Conservation (phyloP, 2,888 invertebrate genomes). For the Diplazon laetatorius region DNA sequence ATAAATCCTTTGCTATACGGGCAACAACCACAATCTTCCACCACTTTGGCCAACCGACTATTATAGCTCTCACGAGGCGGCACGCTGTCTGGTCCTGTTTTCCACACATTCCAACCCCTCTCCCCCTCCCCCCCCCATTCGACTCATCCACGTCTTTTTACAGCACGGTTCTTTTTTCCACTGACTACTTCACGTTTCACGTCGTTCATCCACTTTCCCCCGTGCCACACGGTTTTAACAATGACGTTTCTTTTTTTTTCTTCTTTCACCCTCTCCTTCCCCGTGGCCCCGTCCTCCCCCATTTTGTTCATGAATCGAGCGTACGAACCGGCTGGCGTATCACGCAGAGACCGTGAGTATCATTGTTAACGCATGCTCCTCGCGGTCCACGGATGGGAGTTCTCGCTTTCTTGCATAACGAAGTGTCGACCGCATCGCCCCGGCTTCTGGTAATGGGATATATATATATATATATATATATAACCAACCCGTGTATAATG, state of each 20-base stretch:
- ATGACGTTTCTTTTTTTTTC: slow-evolving; percentile 2
- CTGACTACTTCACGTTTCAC: slow-evolving; percentile 11
- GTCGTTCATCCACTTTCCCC: slow-evolving; percentile 7
- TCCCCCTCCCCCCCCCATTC: slow-evolving; percentile 63
- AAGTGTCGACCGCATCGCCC: slow-evolving; percentile 56
- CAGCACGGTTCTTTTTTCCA: slow-evolving; percentile 30
- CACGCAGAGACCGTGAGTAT: slow-evolving; percentile 57
- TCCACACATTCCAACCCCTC: slow-evolving; percentile 65
- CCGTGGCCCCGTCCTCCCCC: slow-evolving; percentile 67
- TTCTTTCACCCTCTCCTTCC: slow-evolving; percentile 66
- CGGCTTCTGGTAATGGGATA: slow-evolving; percentile 66
- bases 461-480: slow-evolving; percentile 46
- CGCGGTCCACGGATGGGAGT: slow-evolving; percentile 15
- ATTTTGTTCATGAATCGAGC: slow-evolving; percentile 29
- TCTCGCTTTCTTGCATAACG: slow-evolving; percentile 65
- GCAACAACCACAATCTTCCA: slow-evolving; percentile 5
- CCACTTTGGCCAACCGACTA: slow-evolving; percentile 4
- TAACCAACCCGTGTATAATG: no score
- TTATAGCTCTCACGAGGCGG: slow-evolving; percentile 52
- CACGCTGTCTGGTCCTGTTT: slow-evolving; percentile 67
- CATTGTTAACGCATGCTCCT: slow-evolving; percentile 60
- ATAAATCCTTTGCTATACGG: not conserved
- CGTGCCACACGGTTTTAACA: no score
- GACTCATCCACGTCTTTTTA: slow-evolving; percentile 19
- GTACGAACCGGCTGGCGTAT: slow-evolving; percentile 41